Evolutionary conservation across 2,113 vertebrate species (phyloP), one percentile per base, ranked within the genome.

Genomic region (Gasterosteus nipponicus): DNA sequence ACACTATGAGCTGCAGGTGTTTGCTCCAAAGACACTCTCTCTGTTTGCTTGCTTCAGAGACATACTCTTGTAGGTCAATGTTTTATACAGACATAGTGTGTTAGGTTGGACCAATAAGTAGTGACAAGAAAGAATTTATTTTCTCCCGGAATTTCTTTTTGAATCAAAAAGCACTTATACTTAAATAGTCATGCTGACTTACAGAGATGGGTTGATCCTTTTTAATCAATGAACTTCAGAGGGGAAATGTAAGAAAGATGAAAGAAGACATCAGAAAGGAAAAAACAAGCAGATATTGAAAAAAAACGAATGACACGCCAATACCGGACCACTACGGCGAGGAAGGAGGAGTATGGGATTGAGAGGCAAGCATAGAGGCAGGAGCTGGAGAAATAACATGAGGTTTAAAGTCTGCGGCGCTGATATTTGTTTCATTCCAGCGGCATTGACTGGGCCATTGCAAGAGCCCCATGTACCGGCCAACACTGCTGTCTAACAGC

Each of bases 391-490:
- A 78, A 79, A 73, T 64, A 77, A 86, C 19, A 5, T 84, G 57
- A 87, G 86, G 85, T 88, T 77, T 90, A 77, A 78, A 41, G 72
- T 78, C 73, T 60, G 19, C 58, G 58, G 62, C 12, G 0, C 10
- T 70, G 80, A 83, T 77, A 75, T 77, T 70, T 26, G 72, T 85
- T 87, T 89, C 15, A 78, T 86, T 88, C 51, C 53, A 73, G 73
- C 47, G 80, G 31, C 58, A 8, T 86, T 87, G 66, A 86, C 71
- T 61, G 44, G 54, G 67, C 77, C 54, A 81, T 66, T 78, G 33
- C 63, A 77, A 56, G 53, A 72, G 1, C 42, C 56, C 14, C 44
- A 11, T 39, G 29, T 51, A 72, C 41, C 73, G 54, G 54, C 78
- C 74, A 87, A 77, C 54, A 41, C 46, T 64, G 67, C 69, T 77